Evolutionary conservation across 1,140 invertebrate species (phyloP).

Genomic region (Oryctes rhinoceros): DNA sequence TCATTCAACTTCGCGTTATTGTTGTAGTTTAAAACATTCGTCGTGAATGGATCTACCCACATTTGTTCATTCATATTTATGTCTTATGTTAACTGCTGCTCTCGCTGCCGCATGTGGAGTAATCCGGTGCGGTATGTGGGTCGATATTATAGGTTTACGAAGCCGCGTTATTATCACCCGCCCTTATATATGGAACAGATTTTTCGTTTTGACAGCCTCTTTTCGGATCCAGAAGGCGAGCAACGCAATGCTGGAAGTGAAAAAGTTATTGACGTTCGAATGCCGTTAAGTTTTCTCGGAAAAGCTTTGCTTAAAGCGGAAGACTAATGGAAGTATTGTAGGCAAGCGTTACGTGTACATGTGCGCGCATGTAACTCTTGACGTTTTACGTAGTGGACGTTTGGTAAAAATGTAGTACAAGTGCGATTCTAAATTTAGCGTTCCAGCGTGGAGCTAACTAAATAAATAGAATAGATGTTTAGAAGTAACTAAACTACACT

Average conservation of each 20-base stretch:
- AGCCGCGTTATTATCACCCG: not conserved
- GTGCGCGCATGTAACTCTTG: no score
- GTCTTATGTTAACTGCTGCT: not conserved
- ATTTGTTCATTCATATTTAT: conserved; percentile 16
- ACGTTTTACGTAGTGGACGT: no score
- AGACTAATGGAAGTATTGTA: no score
- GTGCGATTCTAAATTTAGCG: no score
- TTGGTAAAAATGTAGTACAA: no score
- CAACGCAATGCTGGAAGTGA: no score
- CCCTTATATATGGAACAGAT: no score
- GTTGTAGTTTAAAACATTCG: not conserved
- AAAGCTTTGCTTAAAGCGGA: not conserved
- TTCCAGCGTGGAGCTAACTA: not conserved
- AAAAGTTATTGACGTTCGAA: no score
- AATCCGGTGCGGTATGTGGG: not conserved
- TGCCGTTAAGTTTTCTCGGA: no score
- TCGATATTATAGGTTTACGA: conserved; percentile 9
- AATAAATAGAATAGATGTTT: not conserved
- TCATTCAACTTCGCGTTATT: conserved; percentile 1
- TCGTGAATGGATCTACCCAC: conserved; percentile 12
- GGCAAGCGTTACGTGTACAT: no score
- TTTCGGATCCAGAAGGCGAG: no score
- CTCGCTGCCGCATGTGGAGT: not conserved
- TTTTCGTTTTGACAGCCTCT: no score
- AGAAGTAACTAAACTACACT: not conserved